phyloP scores from a whole-genome alignment of 2,888 invertebrate genomes.

The Ormyrus rosae region DNA sequence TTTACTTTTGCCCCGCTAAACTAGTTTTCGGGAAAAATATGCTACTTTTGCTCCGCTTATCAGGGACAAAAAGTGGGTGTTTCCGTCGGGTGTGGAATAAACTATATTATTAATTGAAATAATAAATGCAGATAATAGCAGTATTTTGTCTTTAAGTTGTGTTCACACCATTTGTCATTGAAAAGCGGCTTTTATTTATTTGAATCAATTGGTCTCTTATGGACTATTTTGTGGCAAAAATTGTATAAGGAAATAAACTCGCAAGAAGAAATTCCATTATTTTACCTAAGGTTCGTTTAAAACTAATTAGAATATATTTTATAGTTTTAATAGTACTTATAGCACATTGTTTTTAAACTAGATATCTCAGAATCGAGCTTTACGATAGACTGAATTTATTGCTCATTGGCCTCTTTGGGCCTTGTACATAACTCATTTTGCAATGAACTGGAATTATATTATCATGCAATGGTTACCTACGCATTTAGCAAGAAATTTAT shows the following conservation, averaged over 20 bases:
- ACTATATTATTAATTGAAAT: too few relatives aligned
- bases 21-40: too few relatives aligned
- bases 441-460: conserved; percentile 89
- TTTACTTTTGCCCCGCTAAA: too few relatives aligned
- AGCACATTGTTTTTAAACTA: conserved; percentile 63
- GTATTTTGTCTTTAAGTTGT: conserved; percentile 76
- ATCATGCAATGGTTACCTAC: conserved; percentile 89
- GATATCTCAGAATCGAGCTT: conserved; percentile 78
- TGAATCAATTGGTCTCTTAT: conserved; percentile 82
- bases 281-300: conserved; percentile 77
- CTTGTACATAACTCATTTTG: conserved; percentile 85
- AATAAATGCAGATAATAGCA: conserved; percentile 14
- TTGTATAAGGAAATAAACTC: conserved; percentile 79
- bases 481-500: conserved; percentile 81
- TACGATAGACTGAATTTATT: conserved; percentile 82
- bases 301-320: conserved; percentile 30
- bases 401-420: conserved; percentile 84
- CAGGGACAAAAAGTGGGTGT: too few relatives aligned
- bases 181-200: conserved; percentile 83
- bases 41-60: too few relatives aligned
- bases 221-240: conserved; percentile 82
- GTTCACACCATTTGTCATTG: conserved; percentile 84
- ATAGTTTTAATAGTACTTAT: conserved; percentile 45
- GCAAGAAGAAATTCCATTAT: conserved; percentile 79
- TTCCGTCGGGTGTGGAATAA: too few relatives aligned